A percentile compares a stretch with the other conserved stretches of the same genome.
Conservation (phyloP, 2,888 invertebrate genomes). For the Itoplectis maculator region DNA sequence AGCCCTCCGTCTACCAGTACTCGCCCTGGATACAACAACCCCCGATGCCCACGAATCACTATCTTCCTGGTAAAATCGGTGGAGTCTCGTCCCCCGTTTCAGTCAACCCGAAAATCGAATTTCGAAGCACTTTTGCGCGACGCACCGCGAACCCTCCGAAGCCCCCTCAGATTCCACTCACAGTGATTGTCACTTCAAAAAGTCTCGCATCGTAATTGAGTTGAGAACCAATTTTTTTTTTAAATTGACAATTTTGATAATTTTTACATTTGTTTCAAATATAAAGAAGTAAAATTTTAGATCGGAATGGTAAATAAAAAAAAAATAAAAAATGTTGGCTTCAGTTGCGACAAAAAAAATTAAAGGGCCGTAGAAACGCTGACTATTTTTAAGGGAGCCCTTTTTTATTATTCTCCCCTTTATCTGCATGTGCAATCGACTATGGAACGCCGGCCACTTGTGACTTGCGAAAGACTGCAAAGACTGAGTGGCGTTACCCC, state of each 20-base stretch:
- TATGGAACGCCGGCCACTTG: not conserved
- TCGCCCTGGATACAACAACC: conserved; percentile 67
- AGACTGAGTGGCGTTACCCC: conserved; percentile 1
- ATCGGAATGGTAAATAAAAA: too few species aligned
- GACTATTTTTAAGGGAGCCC: not conserved
- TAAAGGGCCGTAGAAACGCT: not conserved
- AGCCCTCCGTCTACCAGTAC: conserved; percentile 58
- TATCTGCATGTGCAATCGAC: not conserved
- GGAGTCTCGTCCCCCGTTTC: not conserved
- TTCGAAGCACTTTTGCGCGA: conserved; percentile 13
- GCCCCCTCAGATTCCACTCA: not conserved
- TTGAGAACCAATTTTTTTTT: not conserved
- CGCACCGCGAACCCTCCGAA: not conserved
- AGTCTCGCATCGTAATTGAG: too few species aligned
- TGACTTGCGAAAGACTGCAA: too few species aligned
- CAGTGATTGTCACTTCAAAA: conserved; percentile 7
- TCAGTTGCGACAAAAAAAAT: too few species aligned
- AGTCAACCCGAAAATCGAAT: conserved; percentile 22
- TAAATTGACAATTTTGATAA: not conserved
- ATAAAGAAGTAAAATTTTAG: too few species aligned
- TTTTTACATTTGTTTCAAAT: not conserved
- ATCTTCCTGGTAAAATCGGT: conserved; percentile 73
- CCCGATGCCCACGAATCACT: conserved; percentile 72
- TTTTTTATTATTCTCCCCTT: not conserved
- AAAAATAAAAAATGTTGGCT: too few species aligned